These are phyloP conservation scores for Acestrorhynchus altus DNA, from an alignment of 2,797 vertebrate genomes.

Conservation along the genomic window DNA sequence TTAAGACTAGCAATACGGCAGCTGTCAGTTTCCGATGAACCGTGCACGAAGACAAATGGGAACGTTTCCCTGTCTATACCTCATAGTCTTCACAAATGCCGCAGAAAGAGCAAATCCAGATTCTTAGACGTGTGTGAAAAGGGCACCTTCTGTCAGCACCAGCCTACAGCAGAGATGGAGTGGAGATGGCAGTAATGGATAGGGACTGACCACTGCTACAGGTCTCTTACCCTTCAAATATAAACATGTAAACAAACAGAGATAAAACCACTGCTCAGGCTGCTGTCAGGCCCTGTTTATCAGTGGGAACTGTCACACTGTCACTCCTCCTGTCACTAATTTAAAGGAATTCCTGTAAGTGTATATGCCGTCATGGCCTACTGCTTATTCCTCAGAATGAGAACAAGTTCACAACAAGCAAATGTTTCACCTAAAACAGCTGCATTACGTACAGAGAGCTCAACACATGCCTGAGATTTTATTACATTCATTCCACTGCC, in stretches of 20 bases:
- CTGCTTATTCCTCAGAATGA: background rate
- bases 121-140: slow-evolving; percentile 10
- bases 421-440: too few species aligned
- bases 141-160: slow-evolving; percentile 17
- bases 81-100: slow-evolving; percentile 4
- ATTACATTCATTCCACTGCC: too few species aligned
- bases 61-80: background rate
- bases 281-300: slow-evolving; percentile 15
- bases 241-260: slow-evolving; percentile 23
- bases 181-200: slow-evolving; percentile 1
- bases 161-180: slow-evolving; percentile 1
- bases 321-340: background rate
- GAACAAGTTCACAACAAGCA: background rate
- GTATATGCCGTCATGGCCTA: background rate
- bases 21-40: slow-evolving; percentile 5
- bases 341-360: background rate
- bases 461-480: too few species aligned
- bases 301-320: background rate
- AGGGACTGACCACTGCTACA: slow-evolving; percentile 19
- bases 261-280: slow-evolving; percentile 11
- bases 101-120: slow-evolving; percentile 13
- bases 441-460: background rate
- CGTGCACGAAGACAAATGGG: background rate
- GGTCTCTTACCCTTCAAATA: slow-evolving; percentile 34
- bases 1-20: slow-evolving; percentile 4